Percentiles rank a stretch among this genome's conserved stretches.
Conservation (phyloP, 1,140 invertebrate species). For the Neelides sp. region DNA sequence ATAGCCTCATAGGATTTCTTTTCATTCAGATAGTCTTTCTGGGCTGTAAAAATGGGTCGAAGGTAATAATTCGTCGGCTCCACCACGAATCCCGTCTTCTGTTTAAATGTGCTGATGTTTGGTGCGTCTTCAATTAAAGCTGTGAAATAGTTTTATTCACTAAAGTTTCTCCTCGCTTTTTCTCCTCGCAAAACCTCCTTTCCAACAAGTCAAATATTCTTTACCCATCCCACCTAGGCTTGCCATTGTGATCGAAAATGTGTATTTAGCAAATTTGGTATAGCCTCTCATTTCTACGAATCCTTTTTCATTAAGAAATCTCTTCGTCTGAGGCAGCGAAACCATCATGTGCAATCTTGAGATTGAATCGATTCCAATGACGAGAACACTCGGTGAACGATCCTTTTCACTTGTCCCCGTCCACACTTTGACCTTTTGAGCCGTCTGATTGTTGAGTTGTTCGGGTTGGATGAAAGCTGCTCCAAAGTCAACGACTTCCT, state of each 20-base stretch:
- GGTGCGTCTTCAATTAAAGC: conserved; percentile 36
- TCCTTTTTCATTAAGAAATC: conserved; percentile 30
- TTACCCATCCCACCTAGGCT: conserved; percentile 26
- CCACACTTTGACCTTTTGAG: too few species aligned
- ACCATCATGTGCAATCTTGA: conserved; percentile 41
- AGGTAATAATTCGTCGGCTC: conserved; percentile 36
- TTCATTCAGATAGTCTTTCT: background rate
- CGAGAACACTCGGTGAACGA: conserved; percentile 34
- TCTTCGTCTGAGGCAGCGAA: conserved; percentile 37
- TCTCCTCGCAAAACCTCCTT: conserved; percentile 1
- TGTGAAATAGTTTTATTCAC: conserved; percentile 33
- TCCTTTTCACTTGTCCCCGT: too few species aligned
- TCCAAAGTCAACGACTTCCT: too few species aligned
- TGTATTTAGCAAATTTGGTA: conserved; percentile 32
- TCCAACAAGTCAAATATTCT: conserved; percentile 24
- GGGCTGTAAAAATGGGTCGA: conserved; percentile 30
- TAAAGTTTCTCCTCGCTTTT: conserved; percentile 36
- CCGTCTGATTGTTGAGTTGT: too few species aligned
- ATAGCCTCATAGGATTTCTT: background rate
- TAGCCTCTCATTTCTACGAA: conserved; percentile 14
- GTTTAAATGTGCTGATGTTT: conserved; percentile 35
- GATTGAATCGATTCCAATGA: conserved; percentile 42
- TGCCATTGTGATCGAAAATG: conserved; percentile 35
- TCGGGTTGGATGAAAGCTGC: too few species aligned
- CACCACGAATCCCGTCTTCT: conserved; percentile 31